Conservation (phyloP, 92 coral and sea anemone genomes). For the Palythoa heliodiscus region DNA sequence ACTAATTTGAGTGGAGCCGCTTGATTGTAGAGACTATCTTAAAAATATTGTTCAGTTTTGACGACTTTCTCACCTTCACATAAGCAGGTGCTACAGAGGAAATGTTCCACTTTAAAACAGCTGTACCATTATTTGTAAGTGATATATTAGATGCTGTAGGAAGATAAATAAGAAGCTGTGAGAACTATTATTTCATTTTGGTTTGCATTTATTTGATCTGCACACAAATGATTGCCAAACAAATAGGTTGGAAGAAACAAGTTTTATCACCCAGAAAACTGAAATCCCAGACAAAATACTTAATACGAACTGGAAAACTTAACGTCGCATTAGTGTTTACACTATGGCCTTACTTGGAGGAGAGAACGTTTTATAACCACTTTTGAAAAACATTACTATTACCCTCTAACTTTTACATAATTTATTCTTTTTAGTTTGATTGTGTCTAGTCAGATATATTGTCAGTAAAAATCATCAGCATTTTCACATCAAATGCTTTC, state of each 20-base stretch:
- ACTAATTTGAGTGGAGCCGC: not conserved
- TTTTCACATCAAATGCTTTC: no score
- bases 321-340: not conserved
- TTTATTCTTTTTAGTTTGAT: no score
- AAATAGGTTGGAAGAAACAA: not conserved
- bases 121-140: conserved; percentile 58
- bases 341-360: not conserved
- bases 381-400: no score
- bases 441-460: no score
- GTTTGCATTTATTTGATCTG: not conserved
- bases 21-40: not conserved
- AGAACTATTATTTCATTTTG: not conserved
- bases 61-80: conserved; percentile 71
- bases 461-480: no score
- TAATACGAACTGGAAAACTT: not conserved
- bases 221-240: not conserved
- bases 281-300: not conserved
- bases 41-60: not conserved
- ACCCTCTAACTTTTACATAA: no score
- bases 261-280: not conserved
- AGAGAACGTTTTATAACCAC: no score
- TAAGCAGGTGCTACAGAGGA: conserved; percentile 98
- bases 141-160: conserved; percentile 59
- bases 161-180: not conserved
- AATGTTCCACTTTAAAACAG: conserved; percentile 76